A percentile compares a stretch with the other conserved stretches of the same genome.
Conservation (phyloP, 2,113 vertebrate genomes). For the Scatophagus argus region DNA sequence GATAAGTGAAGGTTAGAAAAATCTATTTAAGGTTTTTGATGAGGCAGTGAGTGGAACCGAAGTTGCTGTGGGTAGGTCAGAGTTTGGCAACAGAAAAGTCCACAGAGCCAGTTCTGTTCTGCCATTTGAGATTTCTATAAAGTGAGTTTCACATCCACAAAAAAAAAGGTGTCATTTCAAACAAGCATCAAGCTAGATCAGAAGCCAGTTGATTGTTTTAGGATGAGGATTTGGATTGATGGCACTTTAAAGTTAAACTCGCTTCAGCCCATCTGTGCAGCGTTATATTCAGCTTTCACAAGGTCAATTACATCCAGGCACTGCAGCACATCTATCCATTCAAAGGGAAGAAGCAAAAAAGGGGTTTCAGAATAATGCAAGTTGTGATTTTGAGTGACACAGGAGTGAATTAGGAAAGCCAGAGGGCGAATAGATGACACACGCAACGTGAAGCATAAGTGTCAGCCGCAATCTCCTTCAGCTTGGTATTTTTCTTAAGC, state of each 20-base stretch:
- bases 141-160: neutral
- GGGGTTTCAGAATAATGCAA: slow-evolving; percentile 37
- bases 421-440: slow-evolving; percentile 64
- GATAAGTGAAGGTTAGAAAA: slow-evolving; percentile 60
- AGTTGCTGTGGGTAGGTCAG: slow-evolving; percentile 39
- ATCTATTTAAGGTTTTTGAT: slow-evolving; percentile 59
- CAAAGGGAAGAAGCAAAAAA: slow-evolving; percentile 33
- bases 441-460: slow-evolving; percentile 42
- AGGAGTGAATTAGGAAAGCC: slow-evolving; percentile 51
- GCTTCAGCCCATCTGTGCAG: slow-evolving; percentile 29
- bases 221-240: slow-evolving; percentile 32
- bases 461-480: slow-evolving; percentile 58
- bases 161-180: slow-evolving; percentile 30
- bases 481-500: neutral
- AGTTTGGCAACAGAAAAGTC: slow-evolving; percentile 22
- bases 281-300: slow-evolving; percentile 43
- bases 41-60: slow-evolving; percentile 40
- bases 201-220: slow-evolving; percentile 20
- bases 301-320: slow-evolving; percentile 60
- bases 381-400: slow-evolving; percentile 61
- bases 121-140: slow-evolving; percentile 2
- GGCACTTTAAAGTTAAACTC: slow-evolving; percentile 31
- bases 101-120: neutral
- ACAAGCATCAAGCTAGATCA: slow-evolving; percentile 19
- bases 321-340: slow-evolving; percentile 15